Evolutionary conservation across 1,140 invertebrate genomes (phyloP), one percentile per base, ranked within the genome.

Genomic region (Papilio polyxenes): DNA sequence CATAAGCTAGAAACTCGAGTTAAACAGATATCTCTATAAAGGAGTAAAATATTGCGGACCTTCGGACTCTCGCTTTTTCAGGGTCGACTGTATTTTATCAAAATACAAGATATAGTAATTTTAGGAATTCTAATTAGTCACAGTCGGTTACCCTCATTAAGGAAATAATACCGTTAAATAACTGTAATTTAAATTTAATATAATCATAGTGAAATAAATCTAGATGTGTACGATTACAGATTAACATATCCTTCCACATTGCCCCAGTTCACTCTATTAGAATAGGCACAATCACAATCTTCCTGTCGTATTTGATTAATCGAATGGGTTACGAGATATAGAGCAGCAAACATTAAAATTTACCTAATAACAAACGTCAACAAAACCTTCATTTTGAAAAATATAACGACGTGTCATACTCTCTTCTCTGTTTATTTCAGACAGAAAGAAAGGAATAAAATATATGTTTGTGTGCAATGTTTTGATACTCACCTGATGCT

Each of bases 401-500:
- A 1, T 4, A 53, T 53, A 17, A 53, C 6, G 51, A 53, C 6
- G 51, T 17, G 51, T 44, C 7, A 51, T 51, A 51, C 10, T 51
- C 0, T 11, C 9, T 9, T 59, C 56, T 59, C 56, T n/a, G 6
- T 59, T 17, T 59, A 56, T n/a, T 59, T 20, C n/a, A 59, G 8
- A 20, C 7, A 59, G 6, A 59, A 59, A 9, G 6, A n/a, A 17
- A 59, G n/a, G n/a, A 17, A 59, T 13, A 8, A 8, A 59, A 17
- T n/a, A 31, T 31, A 53, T 53, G 51, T 17, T 53, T 17, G 15
- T 53, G 51, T 53, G 7, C 15, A 53, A 53, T 7, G 4, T 51
- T 51, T 53, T 9, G 13, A 53, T 20, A 75, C 81, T 83, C 83
- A 94, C 94, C 92, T 95, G 94, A 77, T 91, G 90, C 44, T 94